These are phyloP conservation scores for Pocota personata DNA, from an alignment of 2,888 invertebrate species.

Conservation along the genomic window DNA sequence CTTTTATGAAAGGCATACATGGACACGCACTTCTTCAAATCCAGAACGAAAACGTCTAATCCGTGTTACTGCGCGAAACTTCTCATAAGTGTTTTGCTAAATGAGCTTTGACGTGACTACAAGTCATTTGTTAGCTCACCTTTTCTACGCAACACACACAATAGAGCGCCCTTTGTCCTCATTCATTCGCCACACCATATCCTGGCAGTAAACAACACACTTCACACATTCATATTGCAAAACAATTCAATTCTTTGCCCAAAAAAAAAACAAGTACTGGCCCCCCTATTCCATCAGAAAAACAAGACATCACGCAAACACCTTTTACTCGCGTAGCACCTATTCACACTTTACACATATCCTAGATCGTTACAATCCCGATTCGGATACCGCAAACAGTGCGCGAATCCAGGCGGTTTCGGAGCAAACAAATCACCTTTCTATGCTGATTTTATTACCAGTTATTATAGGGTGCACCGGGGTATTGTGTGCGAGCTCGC, in stretches of 20 bases:
- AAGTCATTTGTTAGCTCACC: slow-evolving; percentile 65
- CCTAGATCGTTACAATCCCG: slow-evolving; percentile 45
- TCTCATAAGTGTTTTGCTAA: slow-evolving; percentile 71
- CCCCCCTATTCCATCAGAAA: slow-evolving; percentile 5
- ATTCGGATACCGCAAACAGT: slow-evolving; percentile 44
- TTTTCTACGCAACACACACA: slow-evolving; percentile 40
- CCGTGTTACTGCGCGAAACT: slow-evolving; percentile 60
- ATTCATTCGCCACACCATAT: slow-evolving; percentile 35
- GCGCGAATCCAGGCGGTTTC: slow-evolving; percentile 36
- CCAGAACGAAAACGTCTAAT: neutral
- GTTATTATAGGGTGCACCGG: slow-evolving; percentile 57
- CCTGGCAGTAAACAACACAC: slow-evolving; percentile 44
- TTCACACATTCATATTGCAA: slow-evolving; percentile 65
- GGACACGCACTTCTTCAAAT: slow-evolving; percentile 14
- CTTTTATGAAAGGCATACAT: neutral
- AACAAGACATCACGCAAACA: slow-evolving; percentile 72
- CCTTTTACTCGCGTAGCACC: slow-evolving; percentile 42
- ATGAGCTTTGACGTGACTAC: slow-evolving; percentile 73
- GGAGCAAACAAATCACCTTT: slow-evolving; percentile 65
- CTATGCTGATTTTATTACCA: slow-evolving; percentile 70
- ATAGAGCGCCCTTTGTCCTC: slow-evolving; percentile 40
- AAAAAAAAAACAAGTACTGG: slow-evolving; percentile 7
- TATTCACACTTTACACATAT: slow-evolving; percentile 59
- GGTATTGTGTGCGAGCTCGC: slow-evolving; percentile 26
- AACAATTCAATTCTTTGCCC: slow-evolving; percentile 56